Evolutionary conservation across 2,113 vertebrate genomes (phyloP).

Genomic region (Machaerirhynchus nigripectus): DNA sequence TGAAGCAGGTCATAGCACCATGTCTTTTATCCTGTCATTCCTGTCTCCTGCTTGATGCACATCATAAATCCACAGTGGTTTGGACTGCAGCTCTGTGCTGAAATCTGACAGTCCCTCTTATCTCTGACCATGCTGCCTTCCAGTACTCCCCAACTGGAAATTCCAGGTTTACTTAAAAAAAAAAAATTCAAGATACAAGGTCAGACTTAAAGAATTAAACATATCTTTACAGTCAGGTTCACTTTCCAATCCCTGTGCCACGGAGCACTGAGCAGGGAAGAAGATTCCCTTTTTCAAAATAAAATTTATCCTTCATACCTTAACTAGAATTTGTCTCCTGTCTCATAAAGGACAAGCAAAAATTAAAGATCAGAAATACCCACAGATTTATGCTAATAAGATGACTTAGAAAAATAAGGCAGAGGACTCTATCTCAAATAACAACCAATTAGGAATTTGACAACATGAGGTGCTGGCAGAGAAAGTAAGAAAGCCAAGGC

Average conservation of each 20-base stretch:
- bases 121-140: neutral
- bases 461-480: neutral
- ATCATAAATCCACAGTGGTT: conserved; percentile 23
- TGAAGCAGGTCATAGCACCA: conserved; percentile 41
- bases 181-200: neutral
- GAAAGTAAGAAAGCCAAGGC: neutral
- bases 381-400: neutral
- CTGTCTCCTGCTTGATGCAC: conserved; percentile 29
- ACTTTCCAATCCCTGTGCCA: neutral
- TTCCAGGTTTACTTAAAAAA: neutral
- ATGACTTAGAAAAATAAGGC: neutral
- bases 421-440: neutral
- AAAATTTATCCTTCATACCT: neutral
- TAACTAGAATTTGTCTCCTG: neutral
- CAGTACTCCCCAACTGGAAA: neutral
- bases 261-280: neutral
- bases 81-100: neutral
- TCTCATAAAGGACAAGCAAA: neutral
- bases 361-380: neutral
- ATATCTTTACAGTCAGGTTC: neutral
- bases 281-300: neutral
- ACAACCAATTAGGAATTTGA: neutral
- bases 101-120: neutral
- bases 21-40: conserved; percentile 37
- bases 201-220: neutral